Evolutionary conservation across 2,888 invertebrate genomes (phyloP).

Genomic region (Melinopterus prodromus): DNA sequence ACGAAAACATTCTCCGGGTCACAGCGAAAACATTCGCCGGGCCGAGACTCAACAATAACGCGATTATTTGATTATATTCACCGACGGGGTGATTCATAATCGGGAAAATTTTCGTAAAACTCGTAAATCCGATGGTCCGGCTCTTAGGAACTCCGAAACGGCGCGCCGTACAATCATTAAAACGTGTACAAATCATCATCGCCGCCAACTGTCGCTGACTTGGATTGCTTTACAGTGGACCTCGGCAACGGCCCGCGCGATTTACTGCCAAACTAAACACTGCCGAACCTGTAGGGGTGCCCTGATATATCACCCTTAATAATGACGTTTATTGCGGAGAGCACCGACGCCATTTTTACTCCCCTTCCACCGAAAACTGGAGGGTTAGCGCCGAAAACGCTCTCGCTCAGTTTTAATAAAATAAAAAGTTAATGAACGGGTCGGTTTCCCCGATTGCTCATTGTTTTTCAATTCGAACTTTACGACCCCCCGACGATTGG

Average conservation of each 20-base stretch:
- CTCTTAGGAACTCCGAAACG: background rate
- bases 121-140: too few relatives aligned
- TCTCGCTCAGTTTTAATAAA: background rate
- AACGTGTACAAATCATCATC: slow-evolving; percentile 58
- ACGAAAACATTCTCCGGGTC: slow-evolving; percentile 5
- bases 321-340: slow-evolving; percentile 47
- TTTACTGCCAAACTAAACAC: slow-evolving; percentile 56
- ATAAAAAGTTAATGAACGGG: background rate
- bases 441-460: background rate
- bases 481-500: background rate
- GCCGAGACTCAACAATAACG: background rate
- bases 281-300: slow-evolving; percentile 47
- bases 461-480: background rate
- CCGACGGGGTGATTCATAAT: background rate
- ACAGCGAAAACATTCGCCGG: background rate
- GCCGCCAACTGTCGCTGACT: slow-evolving; percentile 58
- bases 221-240: slow-evolving; percentile 57
- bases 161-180: slow-evolving; percentile 51
- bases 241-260: slow-evolving; percentile 43
- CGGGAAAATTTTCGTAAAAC: background rate
- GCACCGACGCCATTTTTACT: background rate
- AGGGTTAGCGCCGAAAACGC: too few relatives aligned
- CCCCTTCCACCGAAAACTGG: background rate
- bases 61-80: background rate
- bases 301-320: slow-evolving; percentile 44